These are phyloP conservation scores for Pseudomyrmex concolor DNA, from an alignment of 1,140 invertebrate species.

Conservation along the genomic window DNA sequence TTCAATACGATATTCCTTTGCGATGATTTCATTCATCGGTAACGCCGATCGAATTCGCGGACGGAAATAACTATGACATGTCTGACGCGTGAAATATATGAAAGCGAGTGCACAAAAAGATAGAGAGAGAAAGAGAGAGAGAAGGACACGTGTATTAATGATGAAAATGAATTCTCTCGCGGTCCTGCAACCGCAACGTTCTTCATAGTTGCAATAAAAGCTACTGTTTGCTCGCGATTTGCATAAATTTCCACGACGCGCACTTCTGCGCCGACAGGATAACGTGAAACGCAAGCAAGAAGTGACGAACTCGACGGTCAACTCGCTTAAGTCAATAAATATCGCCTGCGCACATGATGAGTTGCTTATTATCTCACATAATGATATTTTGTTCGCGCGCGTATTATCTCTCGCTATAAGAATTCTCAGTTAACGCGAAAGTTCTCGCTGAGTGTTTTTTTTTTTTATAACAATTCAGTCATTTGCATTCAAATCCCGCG, in stretches of 20 bases:
- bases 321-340: neutral
- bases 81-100: slow-evolving; percentile 14
- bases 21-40: slow-evolving; percentile 40
- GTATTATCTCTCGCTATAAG: neutral
- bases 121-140: neutral
- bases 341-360: neutral
- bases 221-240: slow-evolving; percentile 16
- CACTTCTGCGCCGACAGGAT: neutral
- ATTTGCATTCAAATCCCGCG: neutral
- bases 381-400: neutral
- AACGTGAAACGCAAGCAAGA: slow-evolving; percentile 6
- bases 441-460: too few relatives aligned
- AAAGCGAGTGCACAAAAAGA: neutral
- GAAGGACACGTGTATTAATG: neutral
- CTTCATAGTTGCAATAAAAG: neutral
- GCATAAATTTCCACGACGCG: slow-evolving; percentile 27
- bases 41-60: slow-evolving; percentile 10
- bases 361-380: neutral
- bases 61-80: slow-evolving; percentile 50
- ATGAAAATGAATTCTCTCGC: slow-evolving; percentile 16
- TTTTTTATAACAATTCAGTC: too few relatives aligned
- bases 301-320: neutral
- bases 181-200: slow-evolving; percentile 2
- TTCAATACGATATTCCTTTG: slow-evolving; percentile 25
- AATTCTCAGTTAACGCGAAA: too few relatives aligned